phyloP scores from a whole-genome alignment of 2,888 invertebrate species.

The Heliconius ismenius region DNA sequence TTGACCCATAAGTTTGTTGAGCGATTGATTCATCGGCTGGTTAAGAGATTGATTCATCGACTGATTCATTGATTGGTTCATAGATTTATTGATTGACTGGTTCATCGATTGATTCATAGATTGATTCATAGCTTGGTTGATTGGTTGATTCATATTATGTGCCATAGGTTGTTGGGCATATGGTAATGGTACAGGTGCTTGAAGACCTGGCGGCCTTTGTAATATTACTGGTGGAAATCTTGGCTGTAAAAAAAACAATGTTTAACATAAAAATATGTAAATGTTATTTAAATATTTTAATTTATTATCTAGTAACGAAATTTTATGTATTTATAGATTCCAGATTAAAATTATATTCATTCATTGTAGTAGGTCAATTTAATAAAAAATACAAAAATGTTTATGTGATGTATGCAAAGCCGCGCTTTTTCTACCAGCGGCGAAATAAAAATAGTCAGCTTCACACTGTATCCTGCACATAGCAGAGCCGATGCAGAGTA shows the following conservation, averaged over 20 bases:
- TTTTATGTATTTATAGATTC: too few species aligned
- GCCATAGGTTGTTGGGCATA: conserved; percentile 66
- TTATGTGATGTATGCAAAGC: too few species aligned
- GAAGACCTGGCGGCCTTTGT: conserved; percentile 72
- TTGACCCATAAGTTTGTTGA: conserved; percentile 48
- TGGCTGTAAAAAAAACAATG: conserved; percentile 62
- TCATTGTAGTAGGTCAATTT: too few species aligned
- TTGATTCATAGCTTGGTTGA: conserved; percentile 44
- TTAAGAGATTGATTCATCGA: conserved; percentile 38
- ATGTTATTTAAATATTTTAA: neutral
- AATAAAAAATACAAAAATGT: too few species aligned
- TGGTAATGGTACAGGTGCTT: conserved; percentile 70
- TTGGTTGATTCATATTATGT: conserved; percentile 49
- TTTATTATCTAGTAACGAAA: too few species aligned
- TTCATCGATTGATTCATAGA: conserved; percentile 43
- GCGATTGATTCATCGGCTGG: conserved; percentile 36
- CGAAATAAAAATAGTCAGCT: too few species aligned
- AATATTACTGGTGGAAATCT: conserved; percentile 74
- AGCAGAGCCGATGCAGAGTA: too few species aligned
- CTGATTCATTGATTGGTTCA: conserved; percentile 40
- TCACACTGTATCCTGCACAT: too few species aligned
- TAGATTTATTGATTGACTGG: conserved; percentile 47
- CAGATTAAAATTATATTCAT: too few species aligned
- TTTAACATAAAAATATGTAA: neutral
- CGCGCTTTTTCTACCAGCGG: too few species aligned